These are phyloP conservation scores for Chelon labrosus DNA, from an alignment of 2,797 vertebrate genomes.

Conservation along the genomic window DNA sequence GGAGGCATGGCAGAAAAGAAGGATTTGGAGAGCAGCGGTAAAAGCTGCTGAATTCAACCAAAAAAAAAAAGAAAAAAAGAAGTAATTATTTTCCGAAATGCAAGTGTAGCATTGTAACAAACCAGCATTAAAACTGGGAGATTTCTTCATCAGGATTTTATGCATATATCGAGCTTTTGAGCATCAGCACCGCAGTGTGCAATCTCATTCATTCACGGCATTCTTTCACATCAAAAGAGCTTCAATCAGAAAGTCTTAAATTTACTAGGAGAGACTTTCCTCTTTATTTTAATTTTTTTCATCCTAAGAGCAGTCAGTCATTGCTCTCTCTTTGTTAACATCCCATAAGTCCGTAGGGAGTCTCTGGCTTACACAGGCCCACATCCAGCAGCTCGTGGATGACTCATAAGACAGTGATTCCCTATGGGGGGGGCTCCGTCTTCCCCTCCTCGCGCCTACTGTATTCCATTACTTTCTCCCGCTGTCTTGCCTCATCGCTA, in stretches of 20 bases:
- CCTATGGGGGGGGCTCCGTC: conserved; percentile 33
- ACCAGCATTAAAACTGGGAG: conserved; percentile 23
- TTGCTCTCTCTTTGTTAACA: conserved; percentile 55
- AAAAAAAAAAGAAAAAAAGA: neutral
- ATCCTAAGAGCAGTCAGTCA: conserved; percentile 48
- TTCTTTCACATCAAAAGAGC: conserved; percentile 40
- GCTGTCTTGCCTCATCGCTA: conserved; percentile 26
- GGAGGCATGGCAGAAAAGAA: conserved; percentile 37
- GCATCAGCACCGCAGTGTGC: neutral
- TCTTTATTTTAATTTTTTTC: conserved; percentile 26
- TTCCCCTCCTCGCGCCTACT: conserved; percentile 36
- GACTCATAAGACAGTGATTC: conserved; percentile 62
- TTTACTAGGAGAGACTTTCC: conserved; percentile 28
- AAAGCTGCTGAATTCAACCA: conserved; percentile 45
- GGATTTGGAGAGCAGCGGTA: conserved; percentile 49
- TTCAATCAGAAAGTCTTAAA: conserved; percentile 34
- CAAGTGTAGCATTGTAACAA: conserved; percentile 32
- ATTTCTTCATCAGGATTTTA: conserved; percentile 28
- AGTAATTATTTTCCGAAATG: conserved; percentile 50
- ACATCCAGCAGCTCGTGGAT: conserved; percentile 62
- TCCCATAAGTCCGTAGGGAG: conserved; percentile 50
- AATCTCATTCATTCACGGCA: conserved; percentile 14
- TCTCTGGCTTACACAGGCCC: conserved; percentile 37
- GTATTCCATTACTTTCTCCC: conserved; percentile 32
- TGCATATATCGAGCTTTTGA: conserved; percentile 10